Base-by-base conservation (phyloP, 2,113 vertebrate species). In the Gallinago paraguaiae region DNA sequence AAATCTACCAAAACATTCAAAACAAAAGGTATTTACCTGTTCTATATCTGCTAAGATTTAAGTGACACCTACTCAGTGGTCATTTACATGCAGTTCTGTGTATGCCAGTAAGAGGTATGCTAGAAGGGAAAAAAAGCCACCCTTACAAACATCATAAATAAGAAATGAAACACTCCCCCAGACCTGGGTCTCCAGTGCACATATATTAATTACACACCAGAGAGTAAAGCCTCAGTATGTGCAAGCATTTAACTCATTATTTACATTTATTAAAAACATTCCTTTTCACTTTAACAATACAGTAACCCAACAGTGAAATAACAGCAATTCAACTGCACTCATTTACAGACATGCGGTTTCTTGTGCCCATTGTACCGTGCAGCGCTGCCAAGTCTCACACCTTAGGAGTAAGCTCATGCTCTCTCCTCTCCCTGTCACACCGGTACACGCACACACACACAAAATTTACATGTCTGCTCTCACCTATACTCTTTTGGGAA, bases 191-290 rank as follows among this genome's bases (percentile, higher is more conserved):
- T 97, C 93, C 81, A 91, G 79, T 78, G 88, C 76, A 90, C 57
- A 69, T 50, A 56, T 51, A 95, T 96, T 97, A 97, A 97, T 96
- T 93, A 93, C 27, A 63, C 93, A 91, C 96, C 46, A 78, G 96
- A 97, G 93, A 94, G 85, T 79, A 96, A 92, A 94, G 80, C 61
- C 88, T 86, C 92, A 88, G 83, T 95, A 68, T 87, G 80, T 79
- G 94, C 83, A 82, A 93, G 89, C 65, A 72, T 94, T 97, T 96
- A 95, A 93, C 95, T 97, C 93, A 86, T 90, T 96, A 97, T 96
- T 97, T 95, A 86, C 94, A 95, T 96, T 96, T 97, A 97, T 97
- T 97, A 93, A 93, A 97, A 97, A 95, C 96, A 97, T 97, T 96
- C 95, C 93, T 96, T 97, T 95, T 95, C 88, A 86, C 86, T 98